These are phyloP conservation scores for Calyptommatus sinebrachiatus DNA, from an alignment of 2,113 vertebrate genomes.

Conservation along the genomic window DNA sequence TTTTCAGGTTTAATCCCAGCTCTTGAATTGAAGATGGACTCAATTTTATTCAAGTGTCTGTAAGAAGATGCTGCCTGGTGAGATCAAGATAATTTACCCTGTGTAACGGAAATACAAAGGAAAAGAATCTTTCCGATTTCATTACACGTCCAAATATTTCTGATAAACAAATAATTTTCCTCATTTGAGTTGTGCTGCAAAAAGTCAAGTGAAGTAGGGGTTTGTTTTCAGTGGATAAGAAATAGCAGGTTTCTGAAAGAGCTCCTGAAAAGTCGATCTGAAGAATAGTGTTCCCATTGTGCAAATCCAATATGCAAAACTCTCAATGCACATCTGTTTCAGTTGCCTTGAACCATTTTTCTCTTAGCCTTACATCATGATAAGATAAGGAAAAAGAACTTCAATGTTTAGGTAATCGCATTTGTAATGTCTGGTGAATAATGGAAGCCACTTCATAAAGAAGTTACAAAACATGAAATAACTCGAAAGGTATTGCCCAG, in stretches of 20 bases:
- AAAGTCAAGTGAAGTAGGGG: constrained; percentile 35
- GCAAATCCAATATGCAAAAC: constrained; percentile 54
- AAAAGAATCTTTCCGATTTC: constrained; percentile 37
- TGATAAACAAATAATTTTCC: constrained; percentile 17
- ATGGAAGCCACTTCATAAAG: constrained; percentile 55
- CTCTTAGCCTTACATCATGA: constrained; percentile 40
- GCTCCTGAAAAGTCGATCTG: constrained; percentile 56
- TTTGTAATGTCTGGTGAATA: constrained; percentile 54
- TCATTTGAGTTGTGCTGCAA: constrained; percentile 33
- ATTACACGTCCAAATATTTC: constrained; percentile 24
- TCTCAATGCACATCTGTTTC: constrained; percentile 33
- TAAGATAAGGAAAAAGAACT: constrained; percentile 49
- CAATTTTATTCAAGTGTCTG: constrained; percentile 39
- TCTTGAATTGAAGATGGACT: constrained; percentile 40
- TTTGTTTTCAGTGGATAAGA: constrained; percentile 51
- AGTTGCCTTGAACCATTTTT: constrained; percentile 43
- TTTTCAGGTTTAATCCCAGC: constrained; percentile 44
- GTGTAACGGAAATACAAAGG: constrained; percentile 27
- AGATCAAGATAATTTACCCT: constrained; percentile 57
- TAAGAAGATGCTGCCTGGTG: constrained; percentile 55
- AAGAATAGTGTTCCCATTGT: constrained; percentile 63
- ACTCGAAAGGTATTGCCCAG: constrained; percentile 32
- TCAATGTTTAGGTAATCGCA: constrained; percentile 10
- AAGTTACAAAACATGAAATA: constrained; percentile 60
- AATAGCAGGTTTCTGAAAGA: constrained; percentile 45